These are phyloP conservation scores for Xiphophorus couchianus DNA, from an alignment of 2,113 vertebrate species.

Conservation along the genomic window DNA sequence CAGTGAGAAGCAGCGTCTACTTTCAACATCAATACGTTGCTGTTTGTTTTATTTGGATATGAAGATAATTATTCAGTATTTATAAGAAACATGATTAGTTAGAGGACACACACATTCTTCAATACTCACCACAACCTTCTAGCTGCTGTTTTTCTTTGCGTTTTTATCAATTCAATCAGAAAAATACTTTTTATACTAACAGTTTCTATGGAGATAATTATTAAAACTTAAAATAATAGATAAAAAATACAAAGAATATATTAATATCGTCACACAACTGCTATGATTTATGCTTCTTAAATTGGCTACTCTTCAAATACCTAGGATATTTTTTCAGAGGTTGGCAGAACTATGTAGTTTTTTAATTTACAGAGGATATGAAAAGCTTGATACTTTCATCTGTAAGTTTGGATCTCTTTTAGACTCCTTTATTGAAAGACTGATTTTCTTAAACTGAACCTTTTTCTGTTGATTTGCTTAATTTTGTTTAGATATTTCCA, in stretches of 20 bases:
- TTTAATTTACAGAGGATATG: not conserved
- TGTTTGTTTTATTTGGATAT: slow-evolving; percentile 6
- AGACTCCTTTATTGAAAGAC: not conserved
- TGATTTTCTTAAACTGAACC: not conserved
- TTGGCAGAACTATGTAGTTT: not conserved
- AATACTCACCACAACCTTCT: not conserved
- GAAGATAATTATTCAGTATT: not conserved
- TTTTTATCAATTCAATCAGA: not conserved
- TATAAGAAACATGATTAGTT: slow-evolving; percentile 11
- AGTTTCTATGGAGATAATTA: too few species aligned
- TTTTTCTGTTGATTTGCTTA: too few species aligned
- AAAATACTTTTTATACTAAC: not conserved
- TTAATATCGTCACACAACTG: not conserved
- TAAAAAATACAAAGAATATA: not conserved
- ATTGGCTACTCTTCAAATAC: not conserved
- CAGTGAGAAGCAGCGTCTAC: not conserved
- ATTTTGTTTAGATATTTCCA: too few species aligned
- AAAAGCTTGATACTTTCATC: not conserved
- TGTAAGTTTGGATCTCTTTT: not conserved
- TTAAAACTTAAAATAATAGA: not conserved
- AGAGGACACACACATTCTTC: not conserved
- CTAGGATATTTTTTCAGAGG: not conserved
- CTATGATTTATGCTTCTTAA: not conserved
- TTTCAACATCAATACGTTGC: not conserved
- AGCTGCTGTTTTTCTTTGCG: not conserved